These are phyloP conservation scores for Lochmaea capreae DNA, from an alignment of 2,888 invertebrate species.

Conservation along the genomic window DNA sequence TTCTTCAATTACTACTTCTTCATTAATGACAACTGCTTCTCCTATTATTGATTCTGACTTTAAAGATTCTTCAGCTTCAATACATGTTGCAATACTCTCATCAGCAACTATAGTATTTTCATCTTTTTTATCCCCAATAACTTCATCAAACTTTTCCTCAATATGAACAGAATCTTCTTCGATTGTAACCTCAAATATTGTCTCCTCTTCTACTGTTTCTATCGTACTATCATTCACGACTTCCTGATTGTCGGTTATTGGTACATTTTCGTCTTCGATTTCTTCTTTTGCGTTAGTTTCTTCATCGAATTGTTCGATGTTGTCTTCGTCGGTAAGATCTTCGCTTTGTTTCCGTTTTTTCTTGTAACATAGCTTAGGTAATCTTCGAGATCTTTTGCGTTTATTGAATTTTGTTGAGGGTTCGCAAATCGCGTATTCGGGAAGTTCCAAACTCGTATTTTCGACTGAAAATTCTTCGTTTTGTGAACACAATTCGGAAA, in stretches of 20 bases:
- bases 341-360: not conserved
- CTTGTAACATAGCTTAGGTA: slow-evolving; percentile 14
- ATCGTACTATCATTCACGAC: not conserved
- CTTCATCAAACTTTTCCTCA: not conserved
- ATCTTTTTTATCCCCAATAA: not conserved
- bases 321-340: not conserved
- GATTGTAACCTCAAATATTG: slow-evolving; percentile 4
- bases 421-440: slow-evolving; percentile 37
- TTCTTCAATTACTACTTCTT: too few relatives aligned
- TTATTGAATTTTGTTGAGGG: slow-evolving; percentile 41
- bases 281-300: not conserved
- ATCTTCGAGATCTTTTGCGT: slow-evolving; percentile 36
- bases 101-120: not conserved
- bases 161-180: not conserved
- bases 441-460: slow-evolving; percentile 29
- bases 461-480: slow-evolving; percentile 33
- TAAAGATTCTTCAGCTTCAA: not conserved
- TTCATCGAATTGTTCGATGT: not conserved
- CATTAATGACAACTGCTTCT: not conserved
- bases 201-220: not conserved
- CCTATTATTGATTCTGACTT: not conserved
- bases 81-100: not conserved
- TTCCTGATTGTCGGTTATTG: not conserved
- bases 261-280: not conserved
- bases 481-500: slow-evolving; percentile 5